These are phyloP conservation scores for Hipparchia sbordonii DNA, from an alignment of 2,888 invertebrate species.

Conservation along the genomic window DNA sequence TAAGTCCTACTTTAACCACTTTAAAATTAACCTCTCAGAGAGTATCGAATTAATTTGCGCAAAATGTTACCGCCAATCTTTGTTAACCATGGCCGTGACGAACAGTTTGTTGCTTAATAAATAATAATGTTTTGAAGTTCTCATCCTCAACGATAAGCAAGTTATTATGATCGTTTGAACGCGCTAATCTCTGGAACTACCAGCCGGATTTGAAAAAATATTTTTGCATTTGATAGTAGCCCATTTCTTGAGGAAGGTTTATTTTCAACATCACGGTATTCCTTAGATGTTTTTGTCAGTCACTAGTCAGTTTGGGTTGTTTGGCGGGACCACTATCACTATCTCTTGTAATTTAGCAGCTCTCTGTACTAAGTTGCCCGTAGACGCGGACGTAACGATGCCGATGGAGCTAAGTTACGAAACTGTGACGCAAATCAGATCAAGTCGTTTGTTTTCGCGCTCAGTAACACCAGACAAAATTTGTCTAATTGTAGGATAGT, in stretches of 20 bases:
- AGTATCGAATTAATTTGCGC: constrained; percentile 30
- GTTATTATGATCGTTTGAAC: neutral
- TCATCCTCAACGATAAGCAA: constrained; percentile 13
- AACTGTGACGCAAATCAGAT: constrained; percentile 52
- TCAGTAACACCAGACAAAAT: constrained; percentile 6
- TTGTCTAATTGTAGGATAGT: constrained; percentile 2
- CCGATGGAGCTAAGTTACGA: constrained; percentile 53
- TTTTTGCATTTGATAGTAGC: no score
- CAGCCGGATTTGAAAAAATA: no score
- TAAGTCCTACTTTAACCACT: constrained; percentile 1
- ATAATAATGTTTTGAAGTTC: constrained; percentile 22
- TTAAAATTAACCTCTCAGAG: constrained; percentile 17
- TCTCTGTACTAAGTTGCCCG: no score
- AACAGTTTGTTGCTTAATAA: constrained; percentile 27
- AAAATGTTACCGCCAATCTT: constrained; percentile 23
- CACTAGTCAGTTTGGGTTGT: no score
- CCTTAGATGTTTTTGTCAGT: no score
- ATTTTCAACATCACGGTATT: no score
- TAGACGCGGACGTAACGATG: constrained; percentile 24
- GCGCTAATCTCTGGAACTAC: no score
- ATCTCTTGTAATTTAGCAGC: neutral
- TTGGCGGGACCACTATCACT: no score
- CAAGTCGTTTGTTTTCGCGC: constrained; percentile 44
- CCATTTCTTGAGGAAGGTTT: no score
- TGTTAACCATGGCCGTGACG: constrained; percentile 27